Percentiles rank a stretch among this genome's conserved stretches.
These are phyloP conservation scores for Antidorcas marsupialis DNA, from an alignment of 2,113 vertebrate species.

Conservation along the genomic window DNA sequence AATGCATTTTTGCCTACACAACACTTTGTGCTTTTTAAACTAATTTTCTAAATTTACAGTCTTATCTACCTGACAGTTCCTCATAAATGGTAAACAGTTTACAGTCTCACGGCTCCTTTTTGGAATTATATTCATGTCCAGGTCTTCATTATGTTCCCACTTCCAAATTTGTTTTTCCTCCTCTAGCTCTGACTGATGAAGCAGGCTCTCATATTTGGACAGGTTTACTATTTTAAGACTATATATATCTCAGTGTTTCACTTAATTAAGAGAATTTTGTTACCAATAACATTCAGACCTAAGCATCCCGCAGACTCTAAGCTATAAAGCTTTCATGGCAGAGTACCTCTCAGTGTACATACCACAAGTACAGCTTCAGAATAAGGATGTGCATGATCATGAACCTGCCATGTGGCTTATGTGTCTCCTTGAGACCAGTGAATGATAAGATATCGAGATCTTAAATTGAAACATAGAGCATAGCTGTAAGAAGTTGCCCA, in stretches of 20 bases:
- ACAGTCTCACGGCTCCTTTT: background rate
- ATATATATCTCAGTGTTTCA: background rate
- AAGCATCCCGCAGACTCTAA: background rate
- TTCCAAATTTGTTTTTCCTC: background rate
- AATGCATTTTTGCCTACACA: background rate
- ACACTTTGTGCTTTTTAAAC: background rate
- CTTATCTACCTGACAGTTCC: background rate
- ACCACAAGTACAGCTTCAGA: background rate
- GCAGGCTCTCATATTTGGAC: background rate
- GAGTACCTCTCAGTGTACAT: background rate
- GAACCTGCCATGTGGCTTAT: background rate
- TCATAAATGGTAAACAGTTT: background rate
- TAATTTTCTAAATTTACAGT: background rate
- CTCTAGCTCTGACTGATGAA: background rate
- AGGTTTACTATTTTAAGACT: background rate
- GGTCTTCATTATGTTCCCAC: background rate
- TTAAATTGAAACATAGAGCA: background rate
- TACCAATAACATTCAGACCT: background rate
- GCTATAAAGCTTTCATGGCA: background rate
- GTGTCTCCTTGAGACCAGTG: background rate
- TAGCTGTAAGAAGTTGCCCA: background rate
- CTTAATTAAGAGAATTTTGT: conserved; percentile 12
- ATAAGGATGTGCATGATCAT: background rate
- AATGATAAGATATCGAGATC: background rate
- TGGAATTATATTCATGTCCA: background rate